Conservation (phyloP, 2,888 invertebrate species). For the Drosophila rellima region DNA sequence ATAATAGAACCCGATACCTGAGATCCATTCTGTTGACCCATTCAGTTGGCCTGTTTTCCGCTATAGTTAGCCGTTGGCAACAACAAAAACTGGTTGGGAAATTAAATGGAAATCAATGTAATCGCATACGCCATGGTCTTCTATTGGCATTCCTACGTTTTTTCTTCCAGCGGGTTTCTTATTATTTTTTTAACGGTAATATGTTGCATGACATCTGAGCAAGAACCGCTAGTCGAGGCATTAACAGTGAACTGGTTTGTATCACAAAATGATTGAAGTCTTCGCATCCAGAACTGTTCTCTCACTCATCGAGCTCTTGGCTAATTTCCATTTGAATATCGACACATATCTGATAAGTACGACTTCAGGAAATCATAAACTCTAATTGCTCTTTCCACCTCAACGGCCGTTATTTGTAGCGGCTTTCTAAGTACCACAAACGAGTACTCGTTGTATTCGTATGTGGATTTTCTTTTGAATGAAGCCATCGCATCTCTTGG, state of each 20-base stretch:
- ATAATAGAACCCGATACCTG: slow-evolving; percentile 23
- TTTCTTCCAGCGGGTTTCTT: slow-evolving; percentile 29
- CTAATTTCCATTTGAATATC: slow-evolving; percentile 60
- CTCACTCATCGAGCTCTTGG: background rate
- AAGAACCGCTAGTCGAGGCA: slow-evolving; percentile 59
- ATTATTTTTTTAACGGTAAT: slow-evolving; percentile 80
- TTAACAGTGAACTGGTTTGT: slow-evolving; percentile 59
- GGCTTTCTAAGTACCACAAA: slow-evolving; percentile 54
- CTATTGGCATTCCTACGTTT: slow-evolving; percentile 59
- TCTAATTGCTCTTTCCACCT: slow-evolving; percentile 50
- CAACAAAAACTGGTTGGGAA: slow-evolving; percentile 39
- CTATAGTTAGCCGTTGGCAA: slow-evolving; percentile 3
- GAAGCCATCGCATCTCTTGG: slow-evolving; percentile 27
- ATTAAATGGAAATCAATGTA: slow-evolving; percentile 78
- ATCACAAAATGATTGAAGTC: slow-evolving; percentile 20
- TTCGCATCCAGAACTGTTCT: slow-evolving; percentile 25
- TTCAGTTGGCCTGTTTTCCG: slow-evolving; percentile 60
- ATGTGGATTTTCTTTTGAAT: slow-evolving; percentile 15
- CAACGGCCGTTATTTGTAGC: slow-evolving; percentile 21
- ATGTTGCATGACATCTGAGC: slow-evolving; percentile 67
- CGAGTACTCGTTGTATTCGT: background rate
- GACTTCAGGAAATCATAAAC: slow-evolving; percentile 46
- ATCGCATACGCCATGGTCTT: slow-evolving; percentile 32
- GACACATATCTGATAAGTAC: slow-evolving; percentile 19
- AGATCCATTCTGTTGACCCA: slow-evolving; percentile 56